Evolutionary conservation across 2,797 vertebrate genomes (phyloP).

Genomic region (Takifugu rubripes): DNA sequence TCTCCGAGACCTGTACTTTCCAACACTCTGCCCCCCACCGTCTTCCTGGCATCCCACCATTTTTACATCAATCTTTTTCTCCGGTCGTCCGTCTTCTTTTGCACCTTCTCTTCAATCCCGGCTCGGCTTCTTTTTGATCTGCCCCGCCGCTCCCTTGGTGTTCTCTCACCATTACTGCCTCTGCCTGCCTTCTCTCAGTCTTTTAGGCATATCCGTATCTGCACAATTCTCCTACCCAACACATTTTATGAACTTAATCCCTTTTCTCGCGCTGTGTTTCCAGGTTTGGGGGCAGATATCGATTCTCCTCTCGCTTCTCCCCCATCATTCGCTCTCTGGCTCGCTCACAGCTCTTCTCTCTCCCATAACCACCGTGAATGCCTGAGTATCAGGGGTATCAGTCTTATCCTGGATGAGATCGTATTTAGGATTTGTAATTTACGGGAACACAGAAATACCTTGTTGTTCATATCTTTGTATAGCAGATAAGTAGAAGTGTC

Average conservation of each 20-base stretch:
- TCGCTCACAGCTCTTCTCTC: slow-evolving; percentile 32
- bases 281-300: slow-evolving; percentile 69
- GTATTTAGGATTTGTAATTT: too few species aligned
- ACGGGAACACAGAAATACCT: too few species aligned
- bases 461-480: too few species aligned
- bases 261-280: slow-evolving; percentile 64
- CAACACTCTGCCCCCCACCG: slow-evolving; percentile 18
- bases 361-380: slow-evolving; percentile 29
- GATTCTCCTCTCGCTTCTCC: slow-evolving; percentile 65
- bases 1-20: slow-evolving; percentile 10
- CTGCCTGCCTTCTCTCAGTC: slow-evolving; percentile 19
- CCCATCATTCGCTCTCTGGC: slow-evolving; percentile 42
- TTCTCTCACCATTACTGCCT: slow-evolving; percentile 27
- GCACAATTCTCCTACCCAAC: slow-evolving; percentile 52
- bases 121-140: slow-evolving; percentile 29
- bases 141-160: slow-evolving; percentile 16
- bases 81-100: slow-evolving; percentile 4
- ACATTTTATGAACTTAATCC: slow-evolving; percentile 64
- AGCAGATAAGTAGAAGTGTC: too few species aligned
- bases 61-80: slow-evolving; percentile 6
- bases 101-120: slow-evolving; percentile 19
- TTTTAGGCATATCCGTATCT: slow-evolving; percentile 53
- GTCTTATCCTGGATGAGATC: too few species aligned
- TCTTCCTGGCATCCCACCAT: slow-evolving; percentile 14
- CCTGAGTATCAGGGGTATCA: too few species aligned